Percentiles rank a stretch among this genome's conserved stretches.
phyloP scores from a whole-genome alignment of 2,888 invertebrate species.

The Dysmachus trigonus region DNA sequence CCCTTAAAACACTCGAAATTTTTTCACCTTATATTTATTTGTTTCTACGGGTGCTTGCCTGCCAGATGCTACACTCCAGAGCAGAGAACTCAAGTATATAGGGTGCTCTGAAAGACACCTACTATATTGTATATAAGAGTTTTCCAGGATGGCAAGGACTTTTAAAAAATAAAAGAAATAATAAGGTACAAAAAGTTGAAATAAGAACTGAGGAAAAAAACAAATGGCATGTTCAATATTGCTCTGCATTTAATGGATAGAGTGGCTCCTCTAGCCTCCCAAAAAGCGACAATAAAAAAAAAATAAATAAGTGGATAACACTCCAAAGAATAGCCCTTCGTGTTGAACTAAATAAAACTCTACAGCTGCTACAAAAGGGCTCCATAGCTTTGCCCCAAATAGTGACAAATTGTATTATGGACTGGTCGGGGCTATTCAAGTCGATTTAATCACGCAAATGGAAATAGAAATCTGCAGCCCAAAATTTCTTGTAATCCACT shows the following conservation, averaged over 20 bases:
- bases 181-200: background rate
- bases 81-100: background rate
- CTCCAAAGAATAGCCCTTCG: background rate
- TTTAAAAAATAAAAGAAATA: background rate
- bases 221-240: background rate
- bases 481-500: background rate
- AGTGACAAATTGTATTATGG: background rate
- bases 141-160: background rate
- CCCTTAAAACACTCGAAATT: conserved; percentile 20
- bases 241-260: background rate
- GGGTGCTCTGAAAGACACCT: background rate
- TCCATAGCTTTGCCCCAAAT: background rate
- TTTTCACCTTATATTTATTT: background rate
- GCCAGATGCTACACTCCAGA: background rate
- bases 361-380: background rate
- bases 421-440: background rate
- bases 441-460: background rate
- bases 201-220: background rate
- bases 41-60: background rate
- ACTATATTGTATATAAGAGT: background rate
- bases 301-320: background rate
- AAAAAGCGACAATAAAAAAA: background rate
- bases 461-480: background rate
- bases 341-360: background rate
- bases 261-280: background rate